phyloP scores from a whole-genome alignment of 92 coral and sea anemone genomes.

The Bergia sp. region DNA sequence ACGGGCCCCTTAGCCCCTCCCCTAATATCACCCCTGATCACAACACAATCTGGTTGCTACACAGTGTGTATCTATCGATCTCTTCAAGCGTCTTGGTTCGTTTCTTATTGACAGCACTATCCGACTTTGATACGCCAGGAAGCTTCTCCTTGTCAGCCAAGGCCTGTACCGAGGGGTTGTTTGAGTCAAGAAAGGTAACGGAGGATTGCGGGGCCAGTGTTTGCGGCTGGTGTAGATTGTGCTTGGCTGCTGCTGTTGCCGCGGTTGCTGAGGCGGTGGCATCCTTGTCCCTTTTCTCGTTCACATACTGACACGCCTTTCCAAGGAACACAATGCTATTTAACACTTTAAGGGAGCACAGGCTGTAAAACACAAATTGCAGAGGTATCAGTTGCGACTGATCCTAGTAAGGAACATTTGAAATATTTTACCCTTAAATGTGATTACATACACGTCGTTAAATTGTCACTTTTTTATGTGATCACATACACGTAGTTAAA shows the following conservation, averaged over 20 bases:
- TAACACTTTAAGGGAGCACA: conserved; percentile 84
- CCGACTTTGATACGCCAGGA: conserved; percentile 36
- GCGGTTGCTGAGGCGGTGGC: background rate
- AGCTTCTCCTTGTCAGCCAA: conserved; percentile 33
- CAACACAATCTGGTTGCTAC: conserved; percentile 90
- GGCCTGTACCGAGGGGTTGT: conserved; percentile 33
- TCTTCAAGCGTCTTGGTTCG: conserved; percentile 85
- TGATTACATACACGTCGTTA: background rate
- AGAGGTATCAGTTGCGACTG: background rate
- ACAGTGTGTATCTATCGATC: conserved; percentile 93
- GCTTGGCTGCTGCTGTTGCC: background rate
- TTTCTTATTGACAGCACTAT: conserved; percentile 47
- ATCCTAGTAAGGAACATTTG: background rate
- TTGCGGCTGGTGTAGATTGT: conserved; percentile 15
- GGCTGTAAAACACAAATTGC: conserved; percentile 57
- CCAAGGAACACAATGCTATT: conserved; percentile 97
- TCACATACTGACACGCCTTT: conserved; percentile 84
- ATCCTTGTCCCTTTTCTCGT: conserved; percentile 70
- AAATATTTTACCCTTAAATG: background rate
- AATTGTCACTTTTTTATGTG: too few species aligned
- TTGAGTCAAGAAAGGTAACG: conserved; percentile 49
- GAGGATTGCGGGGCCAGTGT: conserved; percentile 37
- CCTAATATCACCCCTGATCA: conserved; percentile 2
- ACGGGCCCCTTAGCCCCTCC: too few species aligned
- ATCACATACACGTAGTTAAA: too few species aligned